Evolutionary conservation across 2,113 vertebrate species (phyloP).

Genomic region (Picathartes gymnocephalus): DNA sequence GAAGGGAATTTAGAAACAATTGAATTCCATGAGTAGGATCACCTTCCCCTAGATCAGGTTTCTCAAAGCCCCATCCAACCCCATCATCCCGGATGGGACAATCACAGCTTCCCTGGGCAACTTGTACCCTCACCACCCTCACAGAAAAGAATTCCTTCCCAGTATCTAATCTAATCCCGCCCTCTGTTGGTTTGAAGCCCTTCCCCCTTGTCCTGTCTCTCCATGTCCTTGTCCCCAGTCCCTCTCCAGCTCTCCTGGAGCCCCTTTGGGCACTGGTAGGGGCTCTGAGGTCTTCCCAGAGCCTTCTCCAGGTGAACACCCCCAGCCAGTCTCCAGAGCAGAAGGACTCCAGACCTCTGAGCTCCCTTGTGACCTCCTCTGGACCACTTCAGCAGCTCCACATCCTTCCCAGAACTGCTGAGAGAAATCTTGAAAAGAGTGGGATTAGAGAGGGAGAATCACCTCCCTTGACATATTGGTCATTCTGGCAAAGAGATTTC

Average conservation of each 20-base stretch:
- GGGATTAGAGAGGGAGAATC: neutral
- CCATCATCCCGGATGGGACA: neutral
- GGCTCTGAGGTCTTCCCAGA: neutral
- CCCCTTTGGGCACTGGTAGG: neutral
- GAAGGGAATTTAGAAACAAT: neutral
- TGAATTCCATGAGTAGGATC: neutral
- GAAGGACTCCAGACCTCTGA: neutral
- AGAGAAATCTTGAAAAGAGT: neutral
- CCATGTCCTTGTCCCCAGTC: neutral
- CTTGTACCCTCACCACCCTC: neutral
- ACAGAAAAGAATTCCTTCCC: neutral
- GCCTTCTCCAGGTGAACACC: neutral
- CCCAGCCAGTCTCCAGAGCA: neutral
- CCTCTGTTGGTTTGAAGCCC: neutral
- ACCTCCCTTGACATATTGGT: rapidly evolving
- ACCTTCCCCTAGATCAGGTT: neutral
- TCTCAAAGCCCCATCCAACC: neutral
- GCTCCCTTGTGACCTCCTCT: neutral
- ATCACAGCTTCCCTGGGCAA: neutral
- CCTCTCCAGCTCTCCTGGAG: neutral
- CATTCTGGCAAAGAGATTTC: neutral
- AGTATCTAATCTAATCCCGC: neutral
- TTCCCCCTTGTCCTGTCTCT: neutral
- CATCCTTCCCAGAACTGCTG: neutral
- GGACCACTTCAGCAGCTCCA: neutral